phyloP scores from a whole-genome alignment of 2,888 invertebrate species.

The Meganola albula region DNA sequence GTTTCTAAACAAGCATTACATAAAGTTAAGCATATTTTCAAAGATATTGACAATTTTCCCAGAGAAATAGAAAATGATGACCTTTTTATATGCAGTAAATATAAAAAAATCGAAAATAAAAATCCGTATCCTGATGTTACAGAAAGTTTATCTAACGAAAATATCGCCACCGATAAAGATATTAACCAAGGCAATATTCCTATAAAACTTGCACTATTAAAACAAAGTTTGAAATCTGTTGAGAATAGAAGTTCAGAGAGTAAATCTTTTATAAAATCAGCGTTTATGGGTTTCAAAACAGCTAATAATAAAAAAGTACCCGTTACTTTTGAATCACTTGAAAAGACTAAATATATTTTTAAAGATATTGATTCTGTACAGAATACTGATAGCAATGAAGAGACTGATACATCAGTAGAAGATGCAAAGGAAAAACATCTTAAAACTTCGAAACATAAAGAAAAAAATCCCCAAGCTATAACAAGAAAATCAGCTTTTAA shows the following conservation, averaged over 20 bases:
- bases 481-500: conserved; percentile 6
- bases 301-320: conserved; percentile 37
- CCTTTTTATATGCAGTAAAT: no score
- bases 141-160: no score
- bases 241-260: background rate
- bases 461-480: no score
- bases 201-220: no score
- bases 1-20: conserved; percentile 12
- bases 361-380: conserved; percentile 28
- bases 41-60: conserved; percentile 13
- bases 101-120: no score
- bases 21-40: conserved; percentile 9
- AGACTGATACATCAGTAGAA: background rate
- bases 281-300: conserved; percentile 32
- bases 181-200: no score
- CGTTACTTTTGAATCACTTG: conserved; percentile 33
- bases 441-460: background rate
- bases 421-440: background rate
- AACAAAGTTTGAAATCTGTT: no score
- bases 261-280: background rate
- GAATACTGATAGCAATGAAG: background rate
- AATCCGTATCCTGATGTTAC: no score
- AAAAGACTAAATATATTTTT: conserved; percentile 34
- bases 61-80: no score
- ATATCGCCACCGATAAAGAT: no score